Percentiles rank a stretch among this genome's conserved stretches.
These are phyloP conservation scores for Ridgeia piscesae DNA, from an alignment of 1,140 invertebrate species.

Conservation along the genomic window DNA sequence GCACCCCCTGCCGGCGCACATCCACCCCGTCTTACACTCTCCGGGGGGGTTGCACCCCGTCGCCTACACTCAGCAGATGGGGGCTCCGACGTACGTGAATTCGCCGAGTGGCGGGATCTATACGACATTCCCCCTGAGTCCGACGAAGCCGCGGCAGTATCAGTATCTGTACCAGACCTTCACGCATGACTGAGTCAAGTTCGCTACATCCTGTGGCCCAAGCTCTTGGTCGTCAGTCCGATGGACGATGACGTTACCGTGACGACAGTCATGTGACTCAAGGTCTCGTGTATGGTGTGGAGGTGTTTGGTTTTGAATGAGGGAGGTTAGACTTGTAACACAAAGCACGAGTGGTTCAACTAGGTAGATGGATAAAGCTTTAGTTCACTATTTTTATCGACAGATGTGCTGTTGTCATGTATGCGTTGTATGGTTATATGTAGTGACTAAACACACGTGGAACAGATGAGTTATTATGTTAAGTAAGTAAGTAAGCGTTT, in stretches of 20 bases:
- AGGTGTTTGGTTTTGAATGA: background rate
- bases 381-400: conserved; percentile 10
- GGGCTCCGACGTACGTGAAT: conserved; percentile 37
- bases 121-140: conserved; percentile 47
- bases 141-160: conserved; percentile 50
- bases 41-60: conserved; percentile 49
- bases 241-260: background rate
- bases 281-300: background rate
- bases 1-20: conserved; percentile 81
- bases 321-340: background rate
- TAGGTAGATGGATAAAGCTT: conserved; percentile 3
- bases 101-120: conserved; percentile 43
- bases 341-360: background rate
- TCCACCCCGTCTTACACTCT: conserved; percentile 64
- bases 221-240: background rate
- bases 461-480: background rate
- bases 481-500: background rate
- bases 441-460: background rate
- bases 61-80: conserved; percentile 55
- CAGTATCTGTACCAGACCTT: conserved; percentile 42
- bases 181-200: conserved; percentile 25
- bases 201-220: background rate
- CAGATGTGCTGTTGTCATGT: background rate
- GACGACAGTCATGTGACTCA: background rate
- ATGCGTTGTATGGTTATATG: conserved; percentile 1